These are phyloP conservation scores for Meta bourneti DNA, from an alignment of 2,888 invertebrate species.

Conservation along the genomic window DNA sequence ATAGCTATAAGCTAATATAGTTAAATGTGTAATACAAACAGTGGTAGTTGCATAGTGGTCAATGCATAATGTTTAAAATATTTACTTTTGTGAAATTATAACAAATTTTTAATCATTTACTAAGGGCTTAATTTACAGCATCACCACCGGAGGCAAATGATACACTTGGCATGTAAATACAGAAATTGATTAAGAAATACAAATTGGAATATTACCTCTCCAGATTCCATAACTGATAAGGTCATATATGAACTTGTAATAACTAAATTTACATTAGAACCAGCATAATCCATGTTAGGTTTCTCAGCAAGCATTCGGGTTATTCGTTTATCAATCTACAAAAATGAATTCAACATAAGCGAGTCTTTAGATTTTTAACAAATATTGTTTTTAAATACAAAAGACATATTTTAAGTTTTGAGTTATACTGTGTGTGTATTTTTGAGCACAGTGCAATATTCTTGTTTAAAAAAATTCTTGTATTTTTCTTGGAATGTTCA, in stretches of 20 bases:
- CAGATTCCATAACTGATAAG: slow-evolving; percentile 91
- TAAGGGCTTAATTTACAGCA: slow-evolving; percentile 72
- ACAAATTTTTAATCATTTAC: background rate
- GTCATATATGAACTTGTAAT: slow-evolving; percentile 94
- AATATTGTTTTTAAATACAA: background rate
- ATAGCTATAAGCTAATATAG: background rate
- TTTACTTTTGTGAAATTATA: background rate
- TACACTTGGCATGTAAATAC: slow-evolving; percentile 98
- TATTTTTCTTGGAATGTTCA: background rate
- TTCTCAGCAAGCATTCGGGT: slow-evolving; percentile 90
- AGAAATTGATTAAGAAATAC: too few species aligned
- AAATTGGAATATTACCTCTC: slow-evolving; percentile 80
- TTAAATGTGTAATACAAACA: background rate
- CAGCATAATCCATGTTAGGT: slow-evolving; percentile 94
- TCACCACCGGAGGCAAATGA: slow-evolving; percentile 96
- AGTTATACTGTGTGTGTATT: background rate
- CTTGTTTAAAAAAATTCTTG: background rate
- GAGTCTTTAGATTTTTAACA: background rate
- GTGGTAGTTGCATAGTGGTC: background rate
- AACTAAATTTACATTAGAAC: slow-evolving; percentile 93
- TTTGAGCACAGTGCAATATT: background rate
- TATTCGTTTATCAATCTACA: slow-evolving; percentile 88
- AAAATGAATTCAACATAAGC: background rate
- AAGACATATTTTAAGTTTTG: background rate
- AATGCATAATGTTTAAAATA: background rate